These are phyloP conservation scores for Pitta sordida DNA, from an alignment of 2,113 vertebrate species.

Conservation along the genomic window DNA sequence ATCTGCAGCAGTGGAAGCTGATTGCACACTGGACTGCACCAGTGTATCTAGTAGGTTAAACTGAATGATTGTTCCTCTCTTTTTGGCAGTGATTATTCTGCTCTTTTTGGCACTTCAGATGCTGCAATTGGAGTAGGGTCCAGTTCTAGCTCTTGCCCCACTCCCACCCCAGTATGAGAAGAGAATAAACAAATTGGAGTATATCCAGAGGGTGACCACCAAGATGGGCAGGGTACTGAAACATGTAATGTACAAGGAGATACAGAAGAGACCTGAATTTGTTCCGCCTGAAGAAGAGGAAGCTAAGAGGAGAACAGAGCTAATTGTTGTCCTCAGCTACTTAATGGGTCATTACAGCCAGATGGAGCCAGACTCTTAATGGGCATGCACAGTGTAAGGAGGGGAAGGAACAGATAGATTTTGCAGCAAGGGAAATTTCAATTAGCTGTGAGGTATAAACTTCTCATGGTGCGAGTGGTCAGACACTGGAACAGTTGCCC, in stretches of 20 bases:
- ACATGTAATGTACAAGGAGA: background rate
- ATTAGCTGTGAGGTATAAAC: background rate
- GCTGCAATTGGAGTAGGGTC: background rate
- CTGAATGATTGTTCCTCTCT: no score
- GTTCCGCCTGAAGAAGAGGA: background rate
- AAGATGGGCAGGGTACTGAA: background rate
- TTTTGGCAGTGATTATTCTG: background rate
- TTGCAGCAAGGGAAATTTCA: constrained; percentile 6
- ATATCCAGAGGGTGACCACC: background rate
- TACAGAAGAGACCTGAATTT: background rate
- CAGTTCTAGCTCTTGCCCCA: background rate
- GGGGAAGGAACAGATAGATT: background rate
- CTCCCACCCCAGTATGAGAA: background rate
- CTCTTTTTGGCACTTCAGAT: background rate
- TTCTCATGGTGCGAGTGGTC: background rate
- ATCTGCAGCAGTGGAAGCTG: background rate
- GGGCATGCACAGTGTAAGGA: background rate
- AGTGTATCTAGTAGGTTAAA: background rate
- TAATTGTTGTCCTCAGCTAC: constrained; percentile 16
- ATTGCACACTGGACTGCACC: background rate
- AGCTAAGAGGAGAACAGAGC: background rate
- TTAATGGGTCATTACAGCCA: constrained; percentile 33
- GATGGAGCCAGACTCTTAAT: constrained; percentile 6
- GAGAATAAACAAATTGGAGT: background rate
- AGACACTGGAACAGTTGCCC: background rate